Base-by-base conservation (phyloP, 2,888 invertebrate species). In the Sarcophaga subvicina region DNA sequence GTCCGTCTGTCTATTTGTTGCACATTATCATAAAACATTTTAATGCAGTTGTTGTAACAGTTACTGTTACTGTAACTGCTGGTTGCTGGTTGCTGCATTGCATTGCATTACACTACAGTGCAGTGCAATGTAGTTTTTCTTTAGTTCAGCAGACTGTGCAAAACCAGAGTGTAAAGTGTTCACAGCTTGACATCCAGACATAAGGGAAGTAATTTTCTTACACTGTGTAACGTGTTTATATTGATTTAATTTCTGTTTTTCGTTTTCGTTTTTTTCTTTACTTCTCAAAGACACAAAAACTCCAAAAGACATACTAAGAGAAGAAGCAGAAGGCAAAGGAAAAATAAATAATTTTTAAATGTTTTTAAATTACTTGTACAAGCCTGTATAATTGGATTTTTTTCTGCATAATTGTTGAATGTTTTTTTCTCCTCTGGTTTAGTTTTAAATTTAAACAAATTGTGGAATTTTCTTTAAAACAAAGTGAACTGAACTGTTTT, bases 121-220 rank as follows among this genome's bases (percentile, higher is more conserved):
- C 27, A 59, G 62, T 59, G 14, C 12, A 60, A 11, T 54, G 47
- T n/a, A 8, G 20, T 45, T 22, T 66, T 37, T 54, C 14, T 54
- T 54, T 54, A 54, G 54, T 54, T 54, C 54, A 54, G 17, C 54
- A 54, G 45, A 54, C 60, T 70, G 71, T 83, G 71, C 64, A 76
- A 83, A 80, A 81, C 69, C 76, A 80, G 80, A 87, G 87, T 87
- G 87, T 83, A 87, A 87, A 87, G 86, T 87, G 83, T 84, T 84
- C 87, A 87, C 87, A 87, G 87, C 87, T 84, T 87, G 87, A 83
- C 64, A 76, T 81, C 84, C 83, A 87, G 86, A 81, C 87, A 86
- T 63, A 59, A 45, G 78, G 78, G 62, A 78, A 62, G 54, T 54
- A 54, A 17, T 54, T 54, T 54, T 54, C 54, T 54, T 54, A 54